Conservation (phyloP, 2,113 vertebrate genomes). For the Mobula birostris region DNA sequence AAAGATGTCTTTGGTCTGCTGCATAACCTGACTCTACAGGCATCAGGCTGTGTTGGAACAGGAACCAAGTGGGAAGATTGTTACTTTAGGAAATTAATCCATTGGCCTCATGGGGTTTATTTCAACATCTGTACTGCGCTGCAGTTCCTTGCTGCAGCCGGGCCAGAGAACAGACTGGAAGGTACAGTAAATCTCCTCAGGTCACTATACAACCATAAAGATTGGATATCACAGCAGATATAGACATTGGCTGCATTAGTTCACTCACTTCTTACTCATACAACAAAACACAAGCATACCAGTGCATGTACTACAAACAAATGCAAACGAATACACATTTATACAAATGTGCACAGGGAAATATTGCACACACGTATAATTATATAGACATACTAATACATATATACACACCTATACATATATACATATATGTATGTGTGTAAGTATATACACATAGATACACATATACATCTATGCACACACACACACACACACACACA, state of each 20-base stretch:
- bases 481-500: too few relatives aligned
- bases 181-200: conserved; percentile 17
- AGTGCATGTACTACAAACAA: too few relatives aligned
- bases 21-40: conserved; percentile 24
- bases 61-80: conserved; percentile 9
- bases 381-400: too few relatives aligned
- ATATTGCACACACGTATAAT: background rate
- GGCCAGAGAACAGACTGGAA: background rate
- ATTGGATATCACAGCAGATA: background rate
- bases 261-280: background rate
- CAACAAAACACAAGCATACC: background rate
- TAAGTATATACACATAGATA: background rate
- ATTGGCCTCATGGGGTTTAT: conserved; percentile 19
- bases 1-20: conserved; percentile 39
- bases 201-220: background rate
- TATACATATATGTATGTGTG: background rate
- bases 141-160: background rate
- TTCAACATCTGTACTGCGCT: background rate
- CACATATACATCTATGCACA: background rate
- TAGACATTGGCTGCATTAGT: background rate
- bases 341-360: background rate
- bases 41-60: conserved; percentile 12
- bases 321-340: background rate
- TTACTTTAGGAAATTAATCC: conserved; percentile 24
- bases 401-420: too few relatives aligned